Base-by-base conservation (phyloP, 2,797 vertebrate species). In the Notolepis coatsorum region DNA sequence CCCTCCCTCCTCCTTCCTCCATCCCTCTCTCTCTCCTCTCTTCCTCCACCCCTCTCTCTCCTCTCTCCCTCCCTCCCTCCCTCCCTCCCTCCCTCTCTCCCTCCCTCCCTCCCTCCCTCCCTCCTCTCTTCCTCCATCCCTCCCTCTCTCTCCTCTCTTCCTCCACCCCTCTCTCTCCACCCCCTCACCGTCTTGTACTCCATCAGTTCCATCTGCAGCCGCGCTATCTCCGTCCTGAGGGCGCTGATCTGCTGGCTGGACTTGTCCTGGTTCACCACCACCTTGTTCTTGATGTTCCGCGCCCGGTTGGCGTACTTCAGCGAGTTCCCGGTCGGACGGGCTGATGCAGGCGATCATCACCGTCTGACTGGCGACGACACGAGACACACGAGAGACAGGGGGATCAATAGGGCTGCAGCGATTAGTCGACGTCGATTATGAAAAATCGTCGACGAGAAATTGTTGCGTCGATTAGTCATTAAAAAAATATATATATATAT, bases 311-410 rank as follows among this genome's bases (percentile, higher is more conserved):
- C 97, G 0, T 99, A 99, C 73, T 99, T 99, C 0, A 99, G 57
- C 0, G 96, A 94, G 91, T 98, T 99, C 97, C 64, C 96, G 89
- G 76, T 99, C 98, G 0, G 98, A 99, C 6, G 97, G 97, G 84
- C 97, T 99, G 88, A 97, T 94, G 43, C 98, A 99, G 0, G 97
- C 97, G 61, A 99, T 99, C 98, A 99, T 99, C 67, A 98, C 79
- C 0, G 98, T 99, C 91, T 98, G 98, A 85, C 98, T 99, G 85
- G 0, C 84, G 78, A 58, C 75, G 0, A 2, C 1, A 56, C 7
- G n/a, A n/a, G n/a, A 39, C n/a, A 67, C 4, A 21, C 0, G 27
- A 2, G 2, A 17, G 17, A 6, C 0, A 7, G 8, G n/a, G 30
- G 15, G 3, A 5, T 15, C 23, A 3, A 47, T 23, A 15, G 31